A percentile compares a stretch with the other conserved stretches of the same genome.
Evolutionary conservation across 2,113 vertebrate genomes (phyloP).

Genomic region (Ciconia maguari): DNA sequence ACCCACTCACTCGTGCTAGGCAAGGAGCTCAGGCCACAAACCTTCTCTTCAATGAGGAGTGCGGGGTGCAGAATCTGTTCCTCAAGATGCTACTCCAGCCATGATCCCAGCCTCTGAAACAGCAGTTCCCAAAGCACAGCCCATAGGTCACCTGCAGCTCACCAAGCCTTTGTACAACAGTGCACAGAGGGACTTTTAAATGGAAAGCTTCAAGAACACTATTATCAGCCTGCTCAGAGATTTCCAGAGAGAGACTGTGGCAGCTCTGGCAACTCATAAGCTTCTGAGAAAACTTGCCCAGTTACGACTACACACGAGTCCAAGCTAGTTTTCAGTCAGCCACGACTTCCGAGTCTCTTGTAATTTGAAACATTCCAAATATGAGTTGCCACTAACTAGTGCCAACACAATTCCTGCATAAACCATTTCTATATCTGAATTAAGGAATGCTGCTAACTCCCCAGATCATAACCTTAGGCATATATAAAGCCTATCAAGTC

Average conservation of each 20-base stretch:
- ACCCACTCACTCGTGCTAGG: not conserved
- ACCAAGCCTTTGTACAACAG: not conserved
- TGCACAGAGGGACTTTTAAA: not conserved
- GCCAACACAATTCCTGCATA: not conserved
- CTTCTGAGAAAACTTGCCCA: not conserved
- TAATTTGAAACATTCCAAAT: not conserved
- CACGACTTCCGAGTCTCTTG: not conserved
- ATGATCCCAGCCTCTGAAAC: not conserved
- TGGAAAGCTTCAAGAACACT: not conserved
- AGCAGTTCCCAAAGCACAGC: not conserved
- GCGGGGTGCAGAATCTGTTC: not conserved
- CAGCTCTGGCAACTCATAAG: not conserved
- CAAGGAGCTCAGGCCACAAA: not conserved
- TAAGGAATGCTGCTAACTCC: not conserved
- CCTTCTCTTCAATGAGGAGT: not conserved
- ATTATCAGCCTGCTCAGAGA: not conserved
- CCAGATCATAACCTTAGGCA: not conserved
- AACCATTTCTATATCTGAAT: not conserved
- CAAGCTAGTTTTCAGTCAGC: not conserved
- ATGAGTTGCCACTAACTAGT: not conserved
- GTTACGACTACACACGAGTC: fast-evolving
- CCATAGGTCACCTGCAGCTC: not conserved
- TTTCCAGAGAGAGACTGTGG: not conserved
- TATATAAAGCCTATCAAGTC: not conserved
- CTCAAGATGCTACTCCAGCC: not conserved